Evolutionary conservation across 2,797 vertebrate genomes (phyloP), one percentile per base, ranked within the genome.

Genomic region (Rhinatrema bivittatum): DNA sequence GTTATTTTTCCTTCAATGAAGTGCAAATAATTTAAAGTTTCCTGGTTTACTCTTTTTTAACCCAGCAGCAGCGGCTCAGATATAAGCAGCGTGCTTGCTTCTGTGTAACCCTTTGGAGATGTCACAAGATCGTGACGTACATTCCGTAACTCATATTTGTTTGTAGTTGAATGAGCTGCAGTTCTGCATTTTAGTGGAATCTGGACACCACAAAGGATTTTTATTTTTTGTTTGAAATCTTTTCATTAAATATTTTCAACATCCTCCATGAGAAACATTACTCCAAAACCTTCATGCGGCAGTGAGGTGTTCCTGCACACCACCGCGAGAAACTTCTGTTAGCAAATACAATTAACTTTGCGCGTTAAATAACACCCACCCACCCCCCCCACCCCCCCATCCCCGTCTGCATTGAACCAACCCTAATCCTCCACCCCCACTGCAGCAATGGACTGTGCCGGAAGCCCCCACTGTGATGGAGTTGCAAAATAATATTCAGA

Each of bases 11-110:
- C 42, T 27, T 30, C 16, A 36, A n/a, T 28, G 25, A 42, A 31
- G 16, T 25, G 35, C 19, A 52, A 26, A 9, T 16, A 38, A 46
- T 47, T 46, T 42, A 53, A 29, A 7, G 30, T 42, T 38, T 12
- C 41, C 11, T 13, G 33, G 37, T 34, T 22, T 25, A 42, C 25
- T 6, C 19, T 42, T 60, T 60, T 56, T 49, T 55, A 43, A 41
- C 20, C 16, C 39, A 44, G 35, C 53, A 36, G 9, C 28, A 46
- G n/a, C 0, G 3, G 32, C 26, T 48, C 25, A 46, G 32, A 56
- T 48, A 46, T 12, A 44, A 27, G 31, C 45, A 44, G 10, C 7
- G 7, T 13, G 16, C 44, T 57, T 42, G 25, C 39, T 39, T 45
- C 26, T 29, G 7, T 25, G 32, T 29, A 31, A 25, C 27, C 48